These are phyloP conservation scores for Zoroaster sp. DNA, from an alignment of 53 echinoderm and acorn worm genomes.

Conservation along the genomic window DNA sequence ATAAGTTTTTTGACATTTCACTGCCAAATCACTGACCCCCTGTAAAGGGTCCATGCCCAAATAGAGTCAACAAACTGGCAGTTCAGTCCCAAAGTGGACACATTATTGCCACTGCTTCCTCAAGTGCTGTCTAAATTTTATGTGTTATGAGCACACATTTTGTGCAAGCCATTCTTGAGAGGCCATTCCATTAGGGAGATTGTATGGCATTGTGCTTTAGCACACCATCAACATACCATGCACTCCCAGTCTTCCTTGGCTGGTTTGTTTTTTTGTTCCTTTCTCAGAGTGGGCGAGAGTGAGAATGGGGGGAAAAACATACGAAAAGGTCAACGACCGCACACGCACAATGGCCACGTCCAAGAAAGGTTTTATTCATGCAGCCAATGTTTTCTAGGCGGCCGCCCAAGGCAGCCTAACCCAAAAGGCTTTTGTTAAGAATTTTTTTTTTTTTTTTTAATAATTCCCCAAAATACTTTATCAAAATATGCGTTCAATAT, in stretches of 20 bases:
- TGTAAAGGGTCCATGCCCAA: background rate
- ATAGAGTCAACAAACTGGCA: background rate
- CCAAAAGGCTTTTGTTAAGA: background rate
- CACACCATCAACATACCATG: constrained; percentile 7
- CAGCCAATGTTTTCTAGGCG: background rate
- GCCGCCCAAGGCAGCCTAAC: background rate
- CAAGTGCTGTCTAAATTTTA: background rate
- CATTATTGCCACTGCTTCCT: background rate
- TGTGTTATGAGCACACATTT: background rate
- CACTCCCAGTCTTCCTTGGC: background rate
- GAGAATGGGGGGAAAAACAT: background rate
- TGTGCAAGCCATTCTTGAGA: background rate
- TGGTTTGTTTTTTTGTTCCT: background rate
- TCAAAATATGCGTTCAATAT: too few species aligned
- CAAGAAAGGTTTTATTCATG: background rate
- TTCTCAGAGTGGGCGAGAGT: background rate
- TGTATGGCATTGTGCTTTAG: background rate
- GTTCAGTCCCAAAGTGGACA: background rate
- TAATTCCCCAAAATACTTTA: too few species aligned
- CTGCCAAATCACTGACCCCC: background rate
- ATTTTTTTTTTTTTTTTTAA: too few species aligned
- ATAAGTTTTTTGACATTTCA: background rate
- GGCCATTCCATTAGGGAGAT: constrained; percentile 29
- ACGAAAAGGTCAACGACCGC: constrained; percentile 48
- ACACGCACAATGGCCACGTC: background rate